These are phyloP conservation scores for Pogonus chalceus DNA, from an alignment of 1,140 invertebrate genomes.

Conservation along the genomic window DNA sequence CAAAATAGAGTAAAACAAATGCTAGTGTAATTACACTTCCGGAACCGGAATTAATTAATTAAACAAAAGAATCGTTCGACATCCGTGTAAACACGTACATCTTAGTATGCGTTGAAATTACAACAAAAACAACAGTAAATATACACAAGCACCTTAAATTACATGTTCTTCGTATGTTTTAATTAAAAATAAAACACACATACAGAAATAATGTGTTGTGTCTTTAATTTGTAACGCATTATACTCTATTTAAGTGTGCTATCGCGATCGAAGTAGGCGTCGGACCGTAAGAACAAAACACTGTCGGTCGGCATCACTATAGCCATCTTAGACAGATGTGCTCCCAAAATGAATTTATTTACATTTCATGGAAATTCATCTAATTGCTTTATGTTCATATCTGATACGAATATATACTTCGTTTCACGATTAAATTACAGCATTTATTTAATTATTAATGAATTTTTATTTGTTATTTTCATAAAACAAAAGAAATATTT, in stretches of 20 bases:
- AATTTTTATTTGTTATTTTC: too few species aligned
- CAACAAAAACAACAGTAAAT: slow-evolving; percentile 15
- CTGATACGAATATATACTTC: too few species aligned
- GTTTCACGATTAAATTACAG: too few species aligned
- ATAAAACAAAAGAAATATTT: too few species aligned
- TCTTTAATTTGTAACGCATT: slow-evolving; percentile 6
- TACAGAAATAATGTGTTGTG: background rate
- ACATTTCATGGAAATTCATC: background rate
- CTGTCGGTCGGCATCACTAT: background rate
- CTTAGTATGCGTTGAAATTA: background rate
- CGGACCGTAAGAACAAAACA: background rate
- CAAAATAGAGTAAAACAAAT: background rate
- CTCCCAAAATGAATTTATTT: background rate
- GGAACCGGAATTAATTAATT: slow-evolving; percentile 20
- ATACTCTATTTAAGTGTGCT: slow-evolving; percentile 4
- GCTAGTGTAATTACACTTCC: slow-evolving; percentile 7
- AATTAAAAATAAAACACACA: slow-evolving; percentile 3
- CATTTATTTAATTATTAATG: too few species aligned
- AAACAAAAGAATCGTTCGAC: slow-evolving; percentile 14
- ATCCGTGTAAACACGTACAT: slow-evolving; percentile 18
- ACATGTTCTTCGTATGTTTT: background rate
- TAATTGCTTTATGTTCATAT: slow-evolving; percentile 2
- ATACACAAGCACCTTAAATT: slow-evolving; percentile 10
- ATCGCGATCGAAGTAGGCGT: background rate
- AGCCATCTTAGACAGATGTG: background rate